Evolutionary conservation across 2,888 invertebrate species (phyloP), one percentile per base, ranked within the genome.

Genomic region (Campaea margaritaria): DNA sequence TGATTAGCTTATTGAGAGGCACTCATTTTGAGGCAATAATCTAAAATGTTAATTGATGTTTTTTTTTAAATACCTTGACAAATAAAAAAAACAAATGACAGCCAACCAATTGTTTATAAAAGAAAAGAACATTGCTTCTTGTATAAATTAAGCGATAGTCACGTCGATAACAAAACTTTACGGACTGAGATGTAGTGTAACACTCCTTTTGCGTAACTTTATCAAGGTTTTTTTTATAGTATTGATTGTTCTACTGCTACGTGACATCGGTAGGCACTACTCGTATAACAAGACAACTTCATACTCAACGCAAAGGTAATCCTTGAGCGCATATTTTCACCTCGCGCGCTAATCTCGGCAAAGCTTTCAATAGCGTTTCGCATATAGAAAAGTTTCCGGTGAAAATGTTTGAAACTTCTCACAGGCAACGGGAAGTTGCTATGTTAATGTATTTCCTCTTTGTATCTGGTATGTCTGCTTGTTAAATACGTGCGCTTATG

Each of bases 401-500:
- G 85, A 84, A 89, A 89, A 88, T 89, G 89, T 90, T 90, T 82
- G 72, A 83, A 91, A 90, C 89, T 89, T 82, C 82, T 77, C 82
- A 79, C 77, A 77, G 79, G 76, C 67, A 76, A 75, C 73, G 76
- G 72, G 78, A 86, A 89, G 87, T 90, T 87, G 84, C 82, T 81
- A 85, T 89, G 87, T 87, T 91, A 91, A 91, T 91, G 88, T 89
- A 85, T 90, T 89, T 87, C 82, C 87, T 82, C 88, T 89, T 89
- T 89, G 89, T 89, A 86, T 86, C 81, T 80, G 79, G 81, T 78
- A 77, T 82, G 81, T 79, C 83, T 86, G 82, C 82, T 81, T 76
- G 83, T 84, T 87, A 85, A 86, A 85, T 68, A 68, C 65, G 62
- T 65, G 57, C 64, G 67, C 61, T 67, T 67, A 70, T 65, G 65